phyloP scores from a whole-genome alignment of 2,797 vertebrate genomes.

The Molossus molossus region DNA sequence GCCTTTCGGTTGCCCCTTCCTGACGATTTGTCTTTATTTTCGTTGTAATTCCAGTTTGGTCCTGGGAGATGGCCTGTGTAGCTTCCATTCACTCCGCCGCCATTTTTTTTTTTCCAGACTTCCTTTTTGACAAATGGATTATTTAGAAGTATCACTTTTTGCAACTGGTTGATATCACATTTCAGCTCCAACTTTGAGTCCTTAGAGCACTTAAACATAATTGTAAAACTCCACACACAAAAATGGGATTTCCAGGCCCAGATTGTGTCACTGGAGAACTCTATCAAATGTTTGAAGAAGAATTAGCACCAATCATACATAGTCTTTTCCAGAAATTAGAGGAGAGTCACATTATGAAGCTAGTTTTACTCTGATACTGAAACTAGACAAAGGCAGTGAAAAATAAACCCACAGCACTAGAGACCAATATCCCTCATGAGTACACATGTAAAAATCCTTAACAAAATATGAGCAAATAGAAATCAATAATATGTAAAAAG shows the following conservation, averaged over 20 bases:
- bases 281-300: background rate
- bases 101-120: background rate
- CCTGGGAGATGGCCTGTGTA: too few relatives aligned
- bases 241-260: background rate
- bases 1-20: too few relatives aligned
- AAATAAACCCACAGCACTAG: background rate
- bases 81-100: too few relatives aligned
- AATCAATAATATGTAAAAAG: background rate
- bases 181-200: background rate
- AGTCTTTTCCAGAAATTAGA: background rate
- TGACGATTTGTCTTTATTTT: too few relatives aligned
- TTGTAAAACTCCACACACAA: background rate
- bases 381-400: background rate
- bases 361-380: background rate
- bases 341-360: background rate
- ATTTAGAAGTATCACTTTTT: constrained; percentile 19
- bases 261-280: background rate
- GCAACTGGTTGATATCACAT: background rate
- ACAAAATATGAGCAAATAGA: background rate
- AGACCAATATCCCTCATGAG: background rate
- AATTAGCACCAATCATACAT: background rate
- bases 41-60: too few relatives aligned
- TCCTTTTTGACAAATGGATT: background rate
- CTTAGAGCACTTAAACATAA: background rate
- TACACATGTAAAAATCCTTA: background rate